Conservation (phyloP, 2,888 invertebrate species). For the Ctena decussata region DNA sequence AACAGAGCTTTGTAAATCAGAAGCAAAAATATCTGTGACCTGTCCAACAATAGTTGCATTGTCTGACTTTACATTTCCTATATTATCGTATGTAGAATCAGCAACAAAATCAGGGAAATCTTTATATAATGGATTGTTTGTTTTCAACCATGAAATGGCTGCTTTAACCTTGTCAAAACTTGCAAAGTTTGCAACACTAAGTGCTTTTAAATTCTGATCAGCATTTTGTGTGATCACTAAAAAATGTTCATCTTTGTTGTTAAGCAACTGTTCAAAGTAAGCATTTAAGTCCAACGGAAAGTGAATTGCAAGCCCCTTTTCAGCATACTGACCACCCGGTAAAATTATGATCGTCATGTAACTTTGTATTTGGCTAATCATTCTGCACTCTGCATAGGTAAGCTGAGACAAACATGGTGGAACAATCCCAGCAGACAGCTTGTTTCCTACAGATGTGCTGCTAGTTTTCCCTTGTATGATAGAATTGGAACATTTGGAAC, state of each 20-base stretch:
- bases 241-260: conserved; percentile 4
- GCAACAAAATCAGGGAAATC: conserved; percentile 22
- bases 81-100: too few relatives aligned
- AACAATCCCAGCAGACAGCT: conserved; percentile 23
- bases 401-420: conserved; percentile 31
- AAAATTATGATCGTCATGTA: conserved; percentile 46
- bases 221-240: not conserved
- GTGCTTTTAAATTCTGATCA: not conserved
- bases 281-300: conserved; percentile 37
- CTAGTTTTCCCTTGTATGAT: too few relatives aligned
- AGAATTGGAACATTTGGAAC: too few relatives aligned
- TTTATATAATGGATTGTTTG: conserved; percentile 40
- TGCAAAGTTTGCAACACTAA: conserved; percentile 2
- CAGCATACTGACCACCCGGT: conserved; percentile 53
- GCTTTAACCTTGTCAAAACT: conserved; percentile 3
- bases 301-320: conserved; percentile 53
- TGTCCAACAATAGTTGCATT: too few relatives aligned
- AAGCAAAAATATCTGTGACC: too few relatives aligned
- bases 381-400: conserved; percentile 26
- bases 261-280: conserved; percentile 14
- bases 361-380: conserved; percentile 37
- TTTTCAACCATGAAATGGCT: conserved; percentile 44
- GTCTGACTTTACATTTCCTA: too few relatives aligned
- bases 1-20: conserved; percentile 17
- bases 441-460: too few relatives aligned